phyloP scores from a whole-genome alignment of 2,113 vertebrate genomes.

The Athene noctua region DNA sequence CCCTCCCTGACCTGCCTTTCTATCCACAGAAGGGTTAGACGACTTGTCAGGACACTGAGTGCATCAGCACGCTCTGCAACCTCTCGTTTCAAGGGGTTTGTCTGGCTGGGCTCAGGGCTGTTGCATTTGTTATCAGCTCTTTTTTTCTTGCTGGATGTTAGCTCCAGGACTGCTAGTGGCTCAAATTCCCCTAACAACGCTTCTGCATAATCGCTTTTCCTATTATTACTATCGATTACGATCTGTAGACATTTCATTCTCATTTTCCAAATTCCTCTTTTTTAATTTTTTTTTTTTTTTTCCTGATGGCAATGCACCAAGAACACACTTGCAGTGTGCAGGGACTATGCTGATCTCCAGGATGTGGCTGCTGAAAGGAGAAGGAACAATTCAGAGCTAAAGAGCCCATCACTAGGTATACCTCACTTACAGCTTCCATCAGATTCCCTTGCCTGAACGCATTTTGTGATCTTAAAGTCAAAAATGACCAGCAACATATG shows the following conservation, averaged over 20 bases:
- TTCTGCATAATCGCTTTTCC: not conserved
- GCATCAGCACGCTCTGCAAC: not conserved
- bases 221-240: not conserved
- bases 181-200: not conserved
- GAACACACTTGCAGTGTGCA: not conserved
- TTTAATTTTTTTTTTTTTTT: not conserved
- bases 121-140: not conserved
- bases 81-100: rapidly evolving
- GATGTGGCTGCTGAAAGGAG: not conserved
- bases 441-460: not conserved
- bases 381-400: not conserved
- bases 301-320: not conserved
- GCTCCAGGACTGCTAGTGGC: not conserved
- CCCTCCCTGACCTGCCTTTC: not conserved
- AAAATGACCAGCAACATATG: not conserved
- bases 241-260: not conserved
- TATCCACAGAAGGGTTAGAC: not conserved
- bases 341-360: not conserved
- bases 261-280: not conserved
- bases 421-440: not conserved
- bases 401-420: not conserved
- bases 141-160: not conserved
- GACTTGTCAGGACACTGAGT: not conserved
- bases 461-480: not conserved
- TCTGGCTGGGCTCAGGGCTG: not conserved